Base-by-base conservation (phyloP, 1,140 invertebrate genomes). In the Atta texana region DNA sequence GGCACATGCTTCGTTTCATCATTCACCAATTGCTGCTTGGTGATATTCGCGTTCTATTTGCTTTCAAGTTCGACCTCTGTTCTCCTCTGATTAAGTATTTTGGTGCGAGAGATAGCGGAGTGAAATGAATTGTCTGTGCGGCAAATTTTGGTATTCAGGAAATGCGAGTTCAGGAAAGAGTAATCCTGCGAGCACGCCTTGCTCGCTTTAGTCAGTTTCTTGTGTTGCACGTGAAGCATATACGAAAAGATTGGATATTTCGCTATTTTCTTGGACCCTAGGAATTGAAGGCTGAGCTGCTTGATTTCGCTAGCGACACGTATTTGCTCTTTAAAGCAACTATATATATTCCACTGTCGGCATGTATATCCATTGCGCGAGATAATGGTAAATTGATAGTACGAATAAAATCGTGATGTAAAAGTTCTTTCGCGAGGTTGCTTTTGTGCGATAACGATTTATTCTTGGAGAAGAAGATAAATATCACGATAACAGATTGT, bases 31-130 rank as follows among this genome's bases (percentile, higher is more conserved):
- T 61, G 66, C 63, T 69, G 16, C 39, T 31, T 21, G 55, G 69
- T 61, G 39, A 75, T 51, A 61, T 34, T 75, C 80, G 34, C 64
- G 24, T 28, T 74, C 69, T 49, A 28, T 24, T 84, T 61, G 55
- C 31, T 8, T 34, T n/a, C 16, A 81, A 63, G 10, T 31, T 57
- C 59, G 10, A 31, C 72, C 61, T 12, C 31, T 14, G 12, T n/a
- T 21, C 28, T n/a, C 49, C 88, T 89, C 86, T 90, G 86, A 90
- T 90, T 88, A 90, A 88, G 80, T 88, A 90, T 81, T 90, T 77
- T 39, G 49, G 21, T 21, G 21, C 18, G 51, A 55, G 7, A 55
- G 53, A 80, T 69, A 31, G 21, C 5, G 18, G 49, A 80, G 63
- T 72, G 63, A 85, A 85, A n/a, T n/a, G 75, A 72, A 88, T 90